Evolutionary conservation across 1,140 invertebrate species (phyloP).

Genomic region (Brachionus rotundiformis): DNA sequence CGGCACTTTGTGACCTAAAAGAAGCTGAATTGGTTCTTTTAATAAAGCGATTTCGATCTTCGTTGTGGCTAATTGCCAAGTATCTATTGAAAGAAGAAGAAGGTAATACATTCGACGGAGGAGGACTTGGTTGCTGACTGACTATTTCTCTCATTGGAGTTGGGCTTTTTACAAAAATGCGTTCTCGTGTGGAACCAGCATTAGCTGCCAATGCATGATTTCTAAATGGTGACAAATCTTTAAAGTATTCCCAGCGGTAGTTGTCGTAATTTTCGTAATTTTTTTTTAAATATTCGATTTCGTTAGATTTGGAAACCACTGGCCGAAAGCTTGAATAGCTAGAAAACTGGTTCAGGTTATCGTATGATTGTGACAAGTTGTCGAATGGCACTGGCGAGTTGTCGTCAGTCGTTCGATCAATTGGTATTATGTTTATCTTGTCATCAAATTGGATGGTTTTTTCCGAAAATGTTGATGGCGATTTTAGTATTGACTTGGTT

Average conservation of each 20-base stretch:
- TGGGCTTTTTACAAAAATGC: conserved; percentile 40
- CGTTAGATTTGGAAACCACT: neutral
- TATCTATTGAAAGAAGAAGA: conserved; percentile 40
- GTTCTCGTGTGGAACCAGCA: neutral
- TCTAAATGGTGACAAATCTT: conserved; percentile 29
- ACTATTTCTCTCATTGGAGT: conserved; percentile 49
- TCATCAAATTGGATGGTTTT: conserved; percentile 50
- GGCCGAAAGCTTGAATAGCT: conserved; percentile 7
- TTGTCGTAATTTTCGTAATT: conserved; percentile 41
- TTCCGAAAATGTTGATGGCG: conserved; percentile 35
- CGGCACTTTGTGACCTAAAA: conserved; percentile 14
- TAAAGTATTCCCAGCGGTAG: neutral
- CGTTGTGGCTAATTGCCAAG: neutral
- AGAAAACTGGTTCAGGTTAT: neutral
- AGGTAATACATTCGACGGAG: neutral
- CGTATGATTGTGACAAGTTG: neutral
- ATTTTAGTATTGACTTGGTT: conserved; percentile 49
- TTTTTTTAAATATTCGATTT: conserved; percentile 40
- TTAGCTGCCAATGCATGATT: neutral
- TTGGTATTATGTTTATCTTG: conserved; percentile 22
- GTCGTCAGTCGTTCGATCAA: neutral
- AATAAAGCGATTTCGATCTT: conserved; percentile 13
- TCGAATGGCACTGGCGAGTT: neutral
- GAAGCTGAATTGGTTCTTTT: conserved; percentile 31
- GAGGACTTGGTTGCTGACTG: neutral